Evolutionary conservation across 2,797 vertebrate species (phyloP), one percentile per base, ranked within the genome.

Genomic region (Lophius americanus): DNA sequence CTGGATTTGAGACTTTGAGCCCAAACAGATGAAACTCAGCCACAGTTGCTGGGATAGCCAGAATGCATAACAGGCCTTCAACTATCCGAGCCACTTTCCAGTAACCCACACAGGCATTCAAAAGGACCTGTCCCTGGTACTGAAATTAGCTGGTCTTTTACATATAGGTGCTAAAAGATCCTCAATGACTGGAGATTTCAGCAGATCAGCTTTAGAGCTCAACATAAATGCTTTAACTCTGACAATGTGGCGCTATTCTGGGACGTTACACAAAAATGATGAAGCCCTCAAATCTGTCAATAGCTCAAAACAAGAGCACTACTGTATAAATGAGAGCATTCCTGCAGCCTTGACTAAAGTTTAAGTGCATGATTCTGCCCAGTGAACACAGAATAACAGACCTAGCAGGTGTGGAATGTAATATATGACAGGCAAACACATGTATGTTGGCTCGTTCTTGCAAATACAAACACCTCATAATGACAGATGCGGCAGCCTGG

Each of bases 111-210:
- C 35, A 56, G 44, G 35, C n/a, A 7, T 69, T 51, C 8, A 54
- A 50, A 46, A 12, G 63, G 86, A 84, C 77, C 90, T 90, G 88
- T 89, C 88, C 85, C 89, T 90, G 88, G 89, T 88, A 85, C 87
- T 91, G 88, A 90, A 89, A 78, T 68, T 47, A 71, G 44, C 38
- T 48, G 54, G 8, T 53, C 41, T 60, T 74, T 76, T 64, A 78
- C 77, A 78, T 47, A 58, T 46, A 36, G 66, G 41, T 13, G 57
- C 23, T 64, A 74, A 79, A 76, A 70, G 65, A 74, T 4, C 42
- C 64, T 37, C 52, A 65, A 84, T 38, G 44, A 44, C 55, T 6
- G n/a, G 14, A 68, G 5, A 23, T 42, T 58, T 53, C 44, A 37
- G 36, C 36, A 52, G 54, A 62, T 59, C 1, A 13, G 37, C 33